Evolutionary conservation across 2,797 vertebrate genomes (phyloP), one percentile per base, ranked within the genome.

Genomic region (Spinus pinus): DNA sequence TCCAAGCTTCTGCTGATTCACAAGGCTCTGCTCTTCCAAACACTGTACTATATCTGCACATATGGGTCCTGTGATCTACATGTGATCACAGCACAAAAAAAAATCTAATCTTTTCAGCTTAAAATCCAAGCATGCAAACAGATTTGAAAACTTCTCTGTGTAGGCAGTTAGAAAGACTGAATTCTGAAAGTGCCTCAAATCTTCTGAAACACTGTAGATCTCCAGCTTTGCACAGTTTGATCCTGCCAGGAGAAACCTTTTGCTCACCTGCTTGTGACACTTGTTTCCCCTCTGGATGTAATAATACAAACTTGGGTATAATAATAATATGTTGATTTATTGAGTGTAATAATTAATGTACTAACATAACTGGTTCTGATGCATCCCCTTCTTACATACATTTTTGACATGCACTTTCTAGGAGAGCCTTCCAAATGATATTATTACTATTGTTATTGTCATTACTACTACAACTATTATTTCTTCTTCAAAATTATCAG

Each of bases 31-130:
- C 19, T 56, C 24, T 73, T 74, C 46, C 72, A 70, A 78, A 71
- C 0, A 0, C 35, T 64, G 21, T 46, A 33, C 41, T 46, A 15
- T 23, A 44, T 11, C 27, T 47, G n/a, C 24, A 35, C 4, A 3
- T 39, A 64, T 2, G 10, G 39, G 27, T 89, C 44, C 44, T 79
- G 39, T 41, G 81, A 92, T 6, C 62, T 65, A 49, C 8, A 28
- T 0, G 2, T 47, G 69, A 69, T 22, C 17, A 37, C 25, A 60
- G 35, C 57, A 37, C 17, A 13, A 14, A 60, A 37, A 31, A 37
- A 60, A 60, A 20, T 27, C 17, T 27, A 28, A 39, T 58, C 16
- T 18, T 37, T 58, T 58, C 18, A 37, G 16, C 46, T 78, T 90
- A 75, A 84, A 95, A 84, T 56, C 44, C 54, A 73, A 71, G 46